These are phyloP conservation scores for Dusona sp. DNA, from an alignment of 2,888 invertebrate species.

Conservation along the genomic window DNA sequence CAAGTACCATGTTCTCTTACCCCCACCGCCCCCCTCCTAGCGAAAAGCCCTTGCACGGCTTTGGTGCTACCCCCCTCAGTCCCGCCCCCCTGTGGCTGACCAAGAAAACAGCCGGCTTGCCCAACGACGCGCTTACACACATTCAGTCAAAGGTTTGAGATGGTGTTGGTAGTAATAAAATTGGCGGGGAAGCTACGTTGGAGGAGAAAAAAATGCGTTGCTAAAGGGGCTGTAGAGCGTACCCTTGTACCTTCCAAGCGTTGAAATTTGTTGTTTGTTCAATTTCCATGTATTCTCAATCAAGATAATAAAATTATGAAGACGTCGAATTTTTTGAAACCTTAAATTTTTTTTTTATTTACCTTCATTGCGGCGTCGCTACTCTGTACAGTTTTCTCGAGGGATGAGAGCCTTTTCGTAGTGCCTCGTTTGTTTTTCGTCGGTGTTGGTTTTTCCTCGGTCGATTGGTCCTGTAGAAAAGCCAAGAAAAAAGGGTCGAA, in stretches of 20 bases:
- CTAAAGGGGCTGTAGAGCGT: constrained; percentile 49
- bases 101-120: constrained; percentile 62
- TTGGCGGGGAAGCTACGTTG: constrained; percentile 71
- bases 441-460: constrained; percentile 81
- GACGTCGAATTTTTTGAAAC: rapidly evolving
- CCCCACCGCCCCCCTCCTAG: constrained; percentile 47
- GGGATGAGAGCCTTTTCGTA: constrained; percentile 85
- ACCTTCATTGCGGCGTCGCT: constrained; percentile 86
- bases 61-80: constrained; percentile 66
- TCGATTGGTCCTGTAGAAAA: constrained; percentile 79
- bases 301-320: background rate
- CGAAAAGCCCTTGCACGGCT: constrained; percentile 10
- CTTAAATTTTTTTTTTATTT: constrained; percentile 25
- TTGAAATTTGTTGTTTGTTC: constrained; percentile 36
- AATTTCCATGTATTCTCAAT: background rate
- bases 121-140: constrained; percentile 44
- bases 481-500: background rate
- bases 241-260: constrained; percentile 57
- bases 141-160: background rate
- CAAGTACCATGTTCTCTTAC: constrained; percentile 45
- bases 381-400: constrained; percentile 85
- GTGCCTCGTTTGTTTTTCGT: constrained; percentile 85
- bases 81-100: constrained; percentile 61
- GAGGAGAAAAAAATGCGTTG: constrained; percentile 71
- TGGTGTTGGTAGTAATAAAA: constrained; percentile 54